Conservation (phyloP, 2,888 invertebrate genomes). For the Diploptera punctata region DNA sequence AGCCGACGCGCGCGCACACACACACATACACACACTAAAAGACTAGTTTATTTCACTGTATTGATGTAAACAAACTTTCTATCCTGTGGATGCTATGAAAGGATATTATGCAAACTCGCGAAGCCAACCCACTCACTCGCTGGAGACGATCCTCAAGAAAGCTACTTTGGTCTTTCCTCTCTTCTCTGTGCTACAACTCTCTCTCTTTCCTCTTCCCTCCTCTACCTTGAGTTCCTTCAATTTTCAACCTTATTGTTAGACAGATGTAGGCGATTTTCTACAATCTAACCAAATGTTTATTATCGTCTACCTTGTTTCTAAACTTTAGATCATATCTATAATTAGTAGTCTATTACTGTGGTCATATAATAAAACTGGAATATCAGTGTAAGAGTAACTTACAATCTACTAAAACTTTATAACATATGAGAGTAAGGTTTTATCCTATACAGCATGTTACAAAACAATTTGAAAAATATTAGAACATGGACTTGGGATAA, state of each 20-base stretch:
- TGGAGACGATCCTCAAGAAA: constrained; percentile 10
- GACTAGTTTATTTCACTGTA: constrained; percentile 43
- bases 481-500: too few species aligned
- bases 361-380: too few species aligned
- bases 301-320: not conserved
- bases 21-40: constrained; percentile 26
- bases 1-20: not conserved
- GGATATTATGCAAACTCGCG: constrained; percentile 43
- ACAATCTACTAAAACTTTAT: too few species aligned
- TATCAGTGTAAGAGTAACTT: too few species aligned
- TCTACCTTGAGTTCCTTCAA: constrained; percentile 2
- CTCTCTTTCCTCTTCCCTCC: not conserved
- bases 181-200: not conserved
- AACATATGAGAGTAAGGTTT: too few species aligned
- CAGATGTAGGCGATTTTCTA: not conserved
- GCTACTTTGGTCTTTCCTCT: constrained; percentile 23
- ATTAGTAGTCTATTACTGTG: too few species aligned
- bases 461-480: too few species aligned
- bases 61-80: constrained; percentile 44
- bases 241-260: constrained; percentile 8
- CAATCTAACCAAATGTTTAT: not conserved
- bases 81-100: constrained; percentile 38
- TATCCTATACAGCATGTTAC: too few species aligned
- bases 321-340: too few species aligned
- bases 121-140: constrained; percentile 13